phyloP scores from a whole-genome alignment of 2,888 invertebrate species.

The Falcaria lacertinaria region DNA sequence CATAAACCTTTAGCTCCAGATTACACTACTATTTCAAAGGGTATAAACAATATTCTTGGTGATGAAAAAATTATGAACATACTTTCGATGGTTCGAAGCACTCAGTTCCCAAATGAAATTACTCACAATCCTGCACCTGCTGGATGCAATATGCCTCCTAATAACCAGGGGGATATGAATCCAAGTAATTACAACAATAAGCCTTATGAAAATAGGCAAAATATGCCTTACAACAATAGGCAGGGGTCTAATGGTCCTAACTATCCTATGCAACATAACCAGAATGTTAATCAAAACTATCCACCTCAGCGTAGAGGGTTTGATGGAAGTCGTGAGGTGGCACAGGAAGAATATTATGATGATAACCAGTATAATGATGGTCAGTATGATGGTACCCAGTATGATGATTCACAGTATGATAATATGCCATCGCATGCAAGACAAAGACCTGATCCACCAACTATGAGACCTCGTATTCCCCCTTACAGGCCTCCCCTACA shows the following conservation, averaged over 20 bases:
- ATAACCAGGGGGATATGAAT: conserved; percentile 40
- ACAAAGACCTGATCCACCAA: conserved; percentile 6
- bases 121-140: conserved; percentile 1
- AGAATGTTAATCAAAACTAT: conserved; percentile 24
- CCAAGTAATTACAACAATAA: conserved; percentile 32
- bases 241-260: conserved; percentile 19
- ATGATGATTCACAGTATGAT: conserved; percentile 29
- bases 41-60: conserved; percentile 81
- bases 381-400: conserved; percentile 37
- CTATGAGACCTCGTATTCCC: conserved; percentile 24
- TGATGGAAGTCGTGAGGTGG: conserved; percentile 22
- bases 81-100: conserved; percentile 59
- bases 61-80: conserved; percentile 82
- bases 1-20: conserved; percentile 48
- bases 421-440: conserved; percentile 8
- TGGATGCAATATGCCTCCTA: conserved; percentile 19
- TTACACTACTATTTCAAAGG: conserved; percentile 80
- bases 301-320: conserved; percentile 30
- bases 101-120: background rate
- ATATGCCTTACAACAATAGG: conserved; percentile 28
- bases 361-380: conserved; percentile 31
- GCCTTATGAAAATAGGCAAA: conserved; percentile 35
- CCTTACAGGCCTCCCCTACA: conserved; percentile 26
- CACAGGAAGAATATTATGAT: conserved; percentile 38
- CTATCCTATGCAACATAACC: conserved; percentile 26